Evolutionary conservation across 2,797 vertebrate genomes (phyloP).

Genomic region (Lepus oiostolus): DNA sequence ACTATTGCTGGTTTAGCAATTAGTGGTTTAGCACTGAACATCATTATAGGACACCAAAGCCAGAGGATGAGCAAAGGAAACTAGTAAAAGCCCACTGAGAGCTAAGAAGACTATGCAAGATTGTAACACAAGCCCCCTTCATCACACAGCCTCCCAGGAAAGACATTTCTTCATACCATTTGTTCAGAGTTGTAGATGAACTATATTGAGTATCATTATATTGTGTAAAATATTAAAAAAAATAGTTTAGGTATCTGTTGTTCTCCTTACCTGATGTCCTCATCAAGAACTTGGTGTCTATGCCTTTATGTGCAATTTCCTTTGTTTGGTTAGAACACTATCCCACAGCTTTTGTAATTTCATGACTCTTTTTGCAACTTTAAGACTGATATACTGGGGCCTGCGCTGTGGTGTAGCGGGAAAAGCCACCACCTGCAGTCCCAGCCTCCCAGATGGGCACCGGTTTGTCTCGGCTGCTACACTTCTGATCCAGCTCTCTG

Average conservation of each 20-base stretch:
- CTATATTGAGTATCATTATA: neutral
- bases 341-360: neutral
- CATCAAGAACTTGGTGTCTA: neutral
- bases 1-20: too few relatives aligned
- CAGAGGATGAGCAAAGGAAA: neutral
- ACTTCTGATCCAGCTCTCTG: too few relatives aligned
- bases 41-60: neutral
- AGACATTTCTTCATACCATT: neutral
- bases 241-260: neutral
- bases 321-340: neutral
- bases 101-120: neutral
- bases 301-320: neutral
- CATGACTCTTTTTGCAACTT: neutral
- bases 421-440: too few relatives aligned
- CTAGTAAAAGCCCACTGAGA: neutral
- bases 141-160: neutral
- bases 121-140: neutral
- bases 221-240: neutral
- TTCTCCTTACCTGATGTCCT: neutral
- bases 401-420: too few relatives aligned
- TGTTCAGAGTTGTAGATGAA: neutral
- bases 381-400: neutral
- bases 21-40: neutral
- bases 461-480: too few relatives aligned
- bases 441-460: too few relatives aligned